Conservation (phyloP, 2,113 vertebrate species). For the Motacilla alba region DNA sequence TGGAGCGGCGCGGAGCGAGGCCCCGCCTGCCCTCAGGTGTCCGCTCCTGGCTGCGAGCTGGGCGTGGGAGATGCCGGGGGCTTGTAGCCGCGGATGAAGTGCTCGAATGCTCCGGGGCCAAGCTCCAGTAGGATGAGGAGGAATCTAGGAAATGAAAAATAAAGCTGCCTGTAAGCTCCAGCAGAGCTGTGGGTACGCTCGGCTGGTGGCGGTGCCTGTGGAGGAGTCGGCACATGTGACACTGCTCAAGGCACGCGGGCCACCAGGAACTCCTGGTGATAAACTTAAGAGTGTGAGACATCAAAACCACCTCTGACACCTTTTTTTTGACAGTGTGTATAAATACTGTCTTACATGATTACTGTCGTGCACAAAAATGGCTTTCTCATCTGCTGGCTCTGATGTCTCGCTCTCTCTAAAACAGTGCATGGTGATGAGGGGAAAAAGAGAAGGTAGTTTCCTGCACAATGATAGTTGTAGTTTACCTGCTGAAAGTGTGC, state of each 20-base stretch:
- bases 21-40: background rate
- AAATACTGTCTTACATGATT: background rate
- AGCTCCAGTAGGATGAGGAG: background rate
- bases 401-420: background rate
- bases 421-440: background rate
- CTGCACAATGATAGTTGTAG: background rate
- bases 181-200: background rate
- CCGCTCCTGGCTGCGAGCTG: rapidly evolving
- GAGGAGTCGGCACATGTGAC: rapidly evolving
- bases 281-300: background rate
- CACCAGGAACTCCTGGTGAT: rapidly evolving
- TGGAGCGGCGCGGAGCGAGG: background rate
- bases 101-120: background rate
- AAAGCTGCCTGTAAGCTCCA: background rate
- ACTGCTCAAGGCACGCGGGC: background rate
- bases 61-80: rapidly evolving
- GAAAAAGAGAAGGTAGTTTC: background rate
- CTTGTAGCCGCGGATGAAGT: rapidly evolving
- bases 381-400: background rate
- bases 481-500: background rate
- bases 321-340: background rate
- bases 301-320: background rate
- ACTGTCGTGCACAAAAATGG: rapidly evolving
- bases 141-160: background rate
- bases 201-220: rapidly evolving